A percentile compares a stretch with the other conserved stretches of the same genome.
Evolutionary conservation across 92 coral and sea anemone species (phyloP).

Genomic region (Epizoanthus ramosus): DNA sequence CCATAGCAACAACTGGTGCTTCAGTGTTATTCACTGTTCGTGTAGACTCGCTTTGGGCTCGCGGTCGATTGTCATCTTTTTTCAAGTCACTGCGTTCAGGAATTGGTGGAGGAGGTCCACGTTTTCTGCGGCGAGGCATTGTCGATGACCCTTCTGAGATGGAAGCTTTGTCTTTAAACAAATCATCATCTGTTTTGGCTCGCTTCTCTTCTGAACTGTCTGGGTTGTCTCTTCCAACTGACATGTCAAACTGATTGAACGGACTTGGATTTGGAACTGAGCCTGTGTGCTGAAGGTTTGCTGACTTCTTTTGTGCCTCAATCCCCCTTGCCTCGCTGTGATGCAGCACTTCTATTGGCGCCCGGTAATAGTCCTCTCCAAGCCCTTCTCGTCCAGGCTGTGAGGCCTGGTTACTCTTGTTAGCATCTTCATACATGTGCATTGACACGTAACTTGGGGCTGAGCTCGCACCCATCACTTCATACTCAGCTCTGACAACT

Average conservation of each 20-base stretch:
- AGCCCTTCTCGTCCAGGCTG: neutral
- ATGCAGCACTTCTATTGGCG: neutral
- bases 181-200: neutral
- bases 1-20: neutral
- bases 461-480: neutral
- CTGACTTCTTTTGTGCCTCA: neutral
- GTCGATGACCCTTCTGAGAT: neutral
- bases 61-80: neutral
- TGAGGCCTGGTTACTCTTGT: neutral
- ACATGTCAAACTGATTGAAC: neutral
- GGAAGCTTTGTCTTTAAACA: neutral
- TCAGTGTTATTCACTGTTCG: neutral
- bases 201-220: too few relatives aligned
- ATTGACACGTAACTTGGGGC: neutral
- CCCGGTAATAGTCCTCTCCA: neutral
- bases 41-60: conserved; percentile 6
- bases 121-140: neutral
- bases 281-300: neutral
- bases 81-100: conserved; percentile 16
- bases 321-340: neutral
- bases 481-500: too few relatives aligned
- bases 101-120: neutral
- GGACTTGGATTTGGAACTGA: too few relatives aligned
- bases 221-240: neutral
- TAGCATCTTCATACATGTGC: neutral